phyloP scores from a whole-genome alignment of 2,888 invertebrate species.

The Neocrepidodera transversa region DNA sequence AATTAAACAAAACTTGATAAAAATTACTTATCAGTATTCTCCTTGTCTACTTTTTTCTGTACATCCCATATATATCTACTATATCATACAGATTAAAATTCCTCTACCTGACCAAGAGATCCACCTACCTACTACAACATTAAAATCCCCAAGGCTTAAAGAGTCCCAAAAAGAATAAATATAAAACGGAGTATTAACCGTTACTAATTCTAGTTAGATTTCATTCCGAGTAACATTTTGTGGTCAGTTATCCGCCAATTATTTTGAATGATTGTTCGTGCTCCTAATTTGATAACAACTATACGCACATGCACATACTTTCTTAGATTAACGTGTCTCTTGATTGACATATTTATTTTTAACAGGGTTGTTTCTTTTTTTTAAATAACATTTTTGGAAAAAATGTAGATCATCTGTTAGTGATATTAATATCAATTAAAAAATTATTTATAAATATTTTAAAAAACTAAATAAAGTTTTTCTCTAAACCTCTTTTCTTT shows the following conservation, averaged over 20 bases:
- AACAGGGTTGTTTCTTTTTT: no score
- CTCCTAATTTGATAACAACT: constrained; percentile 35
- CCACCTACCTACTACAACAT: constrained; percentile 2
- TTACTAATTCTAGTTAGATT: constrained; percentile 10
- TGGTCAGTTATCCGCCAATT: constrained; percentile 36
- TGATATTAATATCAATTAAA: no score
- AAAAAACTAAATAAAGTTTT: no score
- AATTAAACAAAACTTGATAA: no score
- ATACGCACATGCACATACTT: constrained; percentile 27
- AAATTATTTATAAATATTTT: no score
- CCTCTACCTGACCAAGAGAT: constrained; percentile 1
- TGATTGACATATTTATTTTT: constrained; percentile 14
- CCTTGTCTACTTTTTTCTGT: no score
- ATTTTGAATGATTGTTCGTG: constrained; percentile 34
- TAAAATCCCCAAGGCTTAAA: constrained; percentile 1
- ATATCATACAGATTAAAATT: constrained; percentile 5
- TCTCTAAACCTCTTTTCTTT: no score
- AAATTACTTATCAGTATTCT: no score
- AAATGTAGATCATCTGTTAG: no score
- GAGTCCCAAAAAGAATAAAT: neutral
- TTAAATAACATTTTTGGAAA: no score
- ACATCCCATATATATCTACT: no score
- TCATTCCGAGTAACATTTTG: constrained; percentile 26
- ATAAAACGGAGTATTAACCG: constrained; percentile 7
- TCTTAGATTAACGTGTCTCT: constrained; percentile 16